Base-by-base conservation (phyloP, 2,888 invertebrate species). In the Pecten maximus region DNA sequence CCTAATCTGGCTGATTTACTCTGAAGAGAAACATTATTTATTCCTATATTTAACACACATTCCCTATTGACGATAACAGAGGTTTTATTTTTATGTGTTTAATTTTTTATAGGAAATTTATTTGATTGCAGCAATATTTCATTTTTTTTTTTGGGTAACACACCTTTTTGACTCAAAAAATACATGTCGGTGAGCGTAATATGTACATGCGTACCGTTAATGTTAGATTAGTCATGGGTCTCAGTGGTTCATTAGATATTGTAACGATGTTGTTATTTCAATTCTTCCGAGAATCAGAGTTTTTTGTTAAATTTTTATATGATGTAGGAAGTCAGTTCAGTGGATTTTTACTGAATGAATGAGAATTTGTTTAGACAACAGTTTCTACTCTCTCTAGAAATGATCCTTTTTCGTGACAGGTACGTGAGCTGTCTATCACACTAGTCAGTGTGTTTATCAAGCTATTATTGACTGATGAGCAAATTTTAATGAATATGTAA, bases 31-130 rank as follows among this genome's bases (percentile, higher is more conserved):
- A 74, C 74, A 0, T 74, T 74, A 12, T 44, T 44, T 44, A 74
- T 74, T 74, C 74, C 74, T 74, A 74, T 54, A 54, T 54, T 10
- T 74, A 74, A 23, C 74, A 74, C 74, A 90, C 90, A 90, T 90
- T 90, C 90, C 90, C 88, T 86, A 74, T 74, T 60, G 40, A 44
- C 74, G 88, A 88, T 50, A 39, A 88, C 60, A 88, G 48, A 87
- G 88, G 39, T 74, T 90, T 90, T 90, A 90, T 90, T 90, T 90
- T 90, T 90, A 88, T 90, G 90, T 40, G 40, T 90, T 90, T 88
- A 90, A 88, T 90, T 90, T 90, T 89, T 88, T 90, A 90, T 87
- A 90, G 88, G 40, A 40, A 88, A 88, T 90, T 90, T 90, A 74
- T 74, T 74, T 74, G 74, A 74, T 74, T 74, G 74, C 74, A 74